These are phyloP conservation scores for Cyclopterus lumpus DNA, from an alignment of 2,797 vertebrate genomes.

Conservation along the genomic window DNA sequence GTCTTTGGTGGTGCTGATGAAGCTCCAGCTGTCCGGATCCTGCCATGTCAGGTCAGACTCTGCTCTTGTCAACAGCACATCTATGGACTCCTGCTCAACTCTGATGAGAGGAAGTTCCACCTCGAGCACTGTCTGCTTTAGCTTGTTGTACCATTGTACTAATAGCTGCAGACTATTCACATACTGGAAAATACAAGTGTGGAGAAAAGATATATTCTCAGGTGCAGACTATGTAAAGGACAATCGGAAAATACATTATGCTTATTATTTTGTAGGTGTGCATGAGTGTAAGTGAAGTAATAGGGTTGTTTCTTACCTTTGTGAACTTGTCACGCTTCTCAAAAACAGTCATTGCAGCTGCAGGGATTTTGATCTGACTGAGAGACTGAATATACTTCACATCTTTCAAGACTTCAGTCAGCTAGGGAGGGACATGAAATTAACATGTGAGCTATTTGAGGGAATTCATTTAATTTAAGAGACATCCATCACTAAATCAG, in stretches of 20 bases:
- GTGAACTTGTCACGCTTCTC: conserved; percentile 83
- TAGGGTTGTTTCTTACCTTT: conserved; percentile 78
- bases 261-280: background rate
- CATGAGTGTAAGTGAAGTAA: background rate
- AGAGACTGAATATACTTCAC: conserved; percentile 86
- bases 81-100: conserved; percentile 76
- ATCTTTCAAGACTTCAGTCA: conserved; percentile 86
- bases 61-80: conserved; percentile 78
- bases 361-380: conserved; percentile 79
- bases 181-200: conserved; percentile 71
- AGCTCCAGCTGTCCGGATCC: conserved; percentile 78
- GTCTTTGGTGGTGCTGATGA: conserved; percentile 75
- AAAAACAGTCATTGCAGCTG: conserved; percentile 81
- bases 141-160: conserved; percentile 84
- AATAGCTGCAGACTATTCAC: conserved; percentile 84
- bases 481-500: background rate
- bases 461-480: background rate
- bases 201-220: background rate
- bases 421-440: conserved; percentile 70
- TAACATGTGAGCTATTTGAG: background rate
- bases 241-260: background rate
- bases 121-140: conserved; percentile 84
- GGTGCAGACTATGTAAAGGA: background rate
- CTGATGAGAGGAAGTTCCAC: conserved; percentile 85
- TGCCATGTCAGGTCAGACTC: conserved; percentile 82